These are phyloP conservation scores for Xylocampa areola DNA, from an alignment of 2,888 invertebrate genomes.

Conservation along the genomic window DNA sequence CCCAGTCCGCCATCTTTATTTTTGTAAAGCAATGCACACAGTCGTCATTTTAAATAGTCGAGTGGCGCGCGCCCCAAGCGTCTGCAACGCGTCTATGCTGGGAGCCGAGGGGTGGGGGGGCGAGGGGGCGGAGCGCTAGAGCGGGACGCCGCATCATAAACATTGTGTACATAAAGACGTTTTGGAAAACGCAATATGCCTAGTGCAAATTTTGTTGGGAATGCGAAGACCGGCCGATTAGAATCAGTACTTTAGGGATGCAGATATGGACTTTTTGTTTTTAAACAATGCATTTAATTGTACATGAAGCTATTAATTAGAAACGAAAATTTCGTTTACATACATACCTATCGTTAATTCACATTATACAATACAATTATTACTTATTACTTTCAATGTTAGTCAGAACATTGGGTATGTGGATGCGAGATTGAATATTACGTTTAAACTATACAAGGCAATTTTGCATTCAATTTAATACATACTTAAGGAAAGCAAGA, in stretches of 20 bases:
- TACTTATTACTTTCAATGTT: too few species aligned
- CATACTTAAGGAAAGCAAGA: too few species aligned
- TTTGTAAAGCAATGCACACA: constrained; percentile 82
- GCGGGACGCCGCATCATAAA: constrained; percentile 74
- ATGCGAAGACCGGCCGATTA: background rate
- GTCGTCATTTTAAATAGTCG: constrained; percentile 71
- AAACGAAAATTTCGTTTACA: too few species aligned
- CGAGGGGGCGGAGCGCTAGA: constrained; percentile 77
- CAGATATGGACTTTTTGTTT: background rate
- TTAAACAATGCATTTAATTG: too few species aligned
- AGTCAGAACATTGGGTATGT: too few species aligned
- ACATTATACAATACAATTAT: too few species aligned
- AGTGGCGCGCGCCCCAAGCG: constrained; percentile 64
- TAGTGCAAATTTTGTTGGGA: constrained; percentile 23
- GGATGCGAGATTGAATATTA: too few species aligned
- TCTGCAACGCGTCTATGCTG: constrained; percentile 67
- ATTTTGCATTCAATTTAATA: too few species aligned
- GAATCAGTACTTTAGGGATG: background rate
- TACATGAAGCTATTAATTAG: too few species aligned
- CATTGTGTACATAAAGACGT: constrained; percentile 66
- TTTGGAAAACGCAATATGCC: constrained; percentile 56
- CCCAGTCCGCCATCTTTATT: constrained; percentile 86
- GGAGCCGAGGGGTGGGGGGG: constrained; percentile 62
- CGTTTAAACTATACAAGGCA: too few species aligned
- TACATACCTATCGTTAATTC: too few species aligned